Conservation (phyloP, 1,140 invertebrate genomes). For the Antheraea pernyi region DNA sequence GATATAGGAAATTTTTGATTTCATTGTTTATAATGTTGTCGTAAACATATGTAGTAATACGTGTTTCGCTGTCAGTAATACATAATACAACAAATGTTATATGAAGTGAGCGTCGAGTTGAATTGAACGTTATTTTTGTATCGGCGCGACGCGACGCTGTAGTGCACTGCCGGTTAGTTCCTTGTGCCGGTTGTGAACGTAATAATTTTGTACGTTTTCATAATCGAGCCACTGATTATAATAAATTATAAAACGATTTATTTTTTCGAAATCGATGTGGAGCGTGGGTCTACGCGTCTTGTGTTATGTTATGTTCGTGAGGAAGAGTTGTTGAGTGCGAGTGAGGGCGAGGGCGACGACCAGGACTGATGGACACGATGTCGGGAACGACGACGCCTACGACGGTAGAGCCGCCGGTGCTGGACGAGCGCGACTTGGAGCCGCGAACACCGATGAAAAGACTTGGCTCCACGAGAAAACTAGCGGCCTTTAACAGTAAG, state of each 20-base stretch:
- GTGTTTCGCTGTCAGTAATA: not conserved
- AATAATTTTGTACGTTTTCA: too few relatives aligned
- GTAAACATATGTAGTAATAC: not conserved
- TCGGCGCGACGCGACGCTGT: not conserved
- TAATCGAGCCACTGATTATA: not conserved
- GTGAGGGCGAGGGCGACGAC: slow-evolving; percentile 9
- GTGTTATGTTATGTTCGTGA: slow-evolving; percentile 17
- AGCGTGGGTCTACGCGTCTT: not conserved
- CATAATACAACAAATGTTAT: not conserved
- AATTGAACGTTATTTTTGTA: slow-evolving; percentile 15
- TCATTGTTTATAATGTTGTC: too few relatives aligned
- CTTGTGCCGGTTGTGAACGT: too few relatives aligned
- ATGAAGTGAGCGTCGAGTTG: not conserved
- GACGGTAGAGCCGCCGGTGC: slow-evolving; percentile 38
- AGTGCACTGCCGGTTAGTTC: not conserved
- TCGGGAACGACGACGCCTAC: slow-evolving; percentile 55
- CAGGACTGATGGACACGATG: slow-evolving; percentile 23
- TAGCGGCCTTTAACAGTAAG: slow-evolving; percentile 89
- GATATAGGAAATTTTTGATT: too few relatives aligned
- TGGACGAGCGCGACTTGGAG: slow-evolving; percentile 81
- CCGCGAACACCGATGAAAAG: slow-evolving; percentile 88
- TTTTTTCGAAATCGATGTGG: not conserved
- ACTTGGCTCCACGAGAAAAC: slow-evolving; percentile 88
- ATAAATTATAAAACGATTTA: not conserved
- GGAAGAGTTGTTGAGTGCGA: not conserved